Evolutionary conservation across 2,888 invertebrate genomes (phyloP).

Genomic region (Philopedon plagiatum): DNA sequence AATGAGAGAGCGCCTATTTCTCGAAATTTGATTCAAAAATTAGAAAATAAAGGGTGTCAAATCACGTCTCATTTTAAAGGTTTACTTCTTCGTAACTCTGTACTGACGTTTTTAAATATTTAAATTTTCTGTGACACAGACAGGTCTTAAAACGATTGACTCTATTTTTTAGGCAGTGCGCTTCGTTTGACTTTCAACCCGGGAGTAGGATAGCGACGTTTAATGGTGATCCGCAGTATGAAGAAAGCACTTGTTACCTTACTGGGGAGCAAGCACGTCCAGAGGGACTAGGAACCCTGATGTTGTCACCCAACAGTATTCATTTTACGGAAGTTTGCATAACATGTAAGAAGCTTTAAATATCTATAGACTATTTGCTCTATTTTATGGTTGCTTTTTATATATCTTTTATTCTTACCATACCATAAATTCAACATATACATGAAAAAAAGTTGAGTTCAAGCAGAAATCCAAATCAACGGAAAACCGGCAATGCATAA

Average conservation of each 20-base stretch:
- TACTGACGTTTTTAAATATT: no score
- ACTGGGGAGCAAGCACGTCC: conserved; percentile 89
- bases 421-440: neutral
- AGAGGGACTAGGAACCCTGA: conserved; percentile 90
- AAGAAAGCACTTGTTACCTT: conserved; percentile 89
- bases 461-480: no score
- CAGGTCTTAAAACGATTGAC: no score
- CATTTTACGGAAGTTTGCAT: conserved; percentile 93
- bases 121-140: no score
- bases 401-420: no score
- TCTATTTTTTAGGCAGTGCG: conserved; percentile 75
- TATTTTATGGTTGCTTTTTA: no score
- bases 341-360: conserved; percentile 80
- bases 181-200: conserved; percentile 92
- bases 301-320: conserved; percentile 90
- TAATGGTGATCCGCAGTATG: conserved; percentile 85
- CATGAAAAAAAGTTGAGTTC: no score
- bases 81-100: no score
- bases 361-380: neutral
- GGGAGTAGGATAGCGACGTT: conserved; percentile 88
- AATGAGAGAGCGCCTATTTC: no score
- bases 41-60: no score
- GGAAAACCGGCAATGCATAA: conserved; percentile 5
- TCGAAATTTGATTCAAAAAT: no score
- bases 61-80: no score